Evolutionary conservation across 2,113 vertebrate species (phyloP), one percentile per base, ranked within the genome.

Genomic region (Nothobranchius kuhntae): DNA sequence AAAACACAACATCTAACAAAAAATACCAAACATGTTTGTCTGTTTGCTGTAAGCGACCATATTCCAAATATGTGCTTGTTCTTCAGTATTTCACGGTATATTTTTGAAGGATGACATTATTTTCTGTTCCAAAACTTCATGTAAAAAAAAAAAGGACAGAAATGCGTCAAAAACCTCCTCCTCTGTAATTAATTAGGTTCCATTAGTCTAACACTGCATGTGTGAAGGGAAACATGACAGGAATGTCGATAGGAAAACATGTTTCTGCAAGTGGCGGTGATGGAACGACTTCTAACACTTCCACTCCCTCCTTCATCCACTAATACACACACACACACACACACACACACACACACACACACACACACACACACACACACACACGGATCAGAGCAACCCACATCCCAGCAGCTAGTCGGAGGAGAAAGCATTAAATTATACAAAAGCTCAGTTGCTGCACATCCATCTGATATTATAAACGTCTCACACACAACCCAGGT

Each of bases 161-260:
- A 51, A 42, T n/a, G 0, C 69, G 77, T 65, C 38, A 56, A 24
- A 52, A 10, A 45, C 38, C 38, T 11, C 26, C 13, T 7, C 0
- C 11, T 40, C 17, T 14, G 36, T 53, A 30, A 66, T 61, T 3
- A 54, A 46, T 53, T 13, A 35, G 30, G 45, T n/a, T 62, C 30
- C 54, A 55, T 46, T 13, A 46, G 65, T 15, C 64, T 73, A 58
- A 65, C 69, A 60, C 52, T 65, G 35, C 44, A 61, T 64, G 54
- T 68, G 30, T 4, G 9, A 61, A 61, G 51, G 55, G 45, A 60
- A n/a, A 57, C 0, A 75, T 51, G 74, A 58, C 57, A 73, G 68
- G 83, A 87, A 84, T 88, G 77, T 60, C 55, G 64, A 64, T 26
- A 24, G 61, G 60, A 53, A 66, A 73, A 68, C 86, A 83, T 71